Evolutionary conservation across 2,797 vertebrate species (phyloP).

Genomic region (Takifugu ocellatus): DNA sequence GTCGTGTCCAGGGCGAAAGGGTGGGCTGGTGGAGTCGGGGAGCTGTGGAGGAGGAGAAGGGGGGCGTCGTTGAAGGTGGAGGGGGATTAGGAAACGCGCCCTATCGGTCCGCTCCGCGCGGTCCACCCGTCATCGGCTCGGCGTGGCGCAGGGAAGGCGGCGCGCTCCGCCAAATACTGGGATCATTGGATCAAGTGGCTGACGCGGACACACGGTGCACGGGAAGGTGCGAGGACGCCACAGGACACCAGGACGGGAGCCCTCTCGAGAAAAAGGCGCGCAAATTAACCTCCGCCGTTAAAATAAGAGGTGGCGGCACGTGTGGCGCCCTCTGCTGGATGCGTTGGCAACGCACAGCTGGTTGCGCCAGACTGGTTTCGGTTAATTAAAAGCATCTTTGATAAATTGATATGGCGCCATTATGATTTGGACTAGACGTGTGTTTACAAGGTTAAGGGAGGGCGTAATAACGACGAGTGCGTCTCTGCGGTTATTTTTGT

Average conservation of each 20-base stretch:
- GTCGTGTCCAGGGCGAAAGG: conserved; percentile 59
- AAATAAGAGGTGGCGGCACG: conserved; percentile 15
- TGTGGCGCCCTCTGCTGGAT: conserved; percentile 59
- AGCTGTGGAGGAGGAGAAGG: not conserved
- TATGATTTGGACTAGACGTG: no score
- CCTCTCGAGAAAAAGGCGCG: conserved; percentile 11
- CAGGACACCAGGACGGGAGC: no score
- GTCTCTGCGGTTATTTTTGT: not conserved
- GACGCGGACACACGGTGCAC: no score
- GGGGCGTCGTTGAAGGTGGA: conserved; percentile 44
- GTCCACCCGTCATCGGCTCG: conserved; percentile 65
- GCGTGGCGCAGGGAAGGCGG: conserved; percentile 59
- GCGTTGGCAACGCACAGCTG: not conserved
- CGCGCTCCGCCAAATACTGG: conserved; percentile 41
- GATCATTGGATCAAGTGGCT: conserved; percentile 9
- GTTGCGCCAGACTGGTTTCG: not conserved
- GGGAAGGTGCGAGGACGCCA: not conserved
- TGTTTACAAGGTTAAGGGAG: no score
- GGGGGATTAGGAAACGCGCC: conserved; percentile 56
- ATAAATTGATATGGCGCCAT: no score
- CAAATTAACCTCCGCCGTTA: conserved; percentile 35
- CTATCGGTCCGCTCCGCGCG: conserved; percentile 54
- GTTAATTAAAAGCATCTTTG: not conserved
- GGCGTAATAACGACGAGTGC: not conserved
- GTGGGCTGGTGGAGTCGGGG: not conserved